Percentiles rank a stretch among this genome's conserved stretches.
phyloP scores from a whole-genome alignment of 2,113 vertebrate species.

The Paramisgurnus dabryanus region DNA sequence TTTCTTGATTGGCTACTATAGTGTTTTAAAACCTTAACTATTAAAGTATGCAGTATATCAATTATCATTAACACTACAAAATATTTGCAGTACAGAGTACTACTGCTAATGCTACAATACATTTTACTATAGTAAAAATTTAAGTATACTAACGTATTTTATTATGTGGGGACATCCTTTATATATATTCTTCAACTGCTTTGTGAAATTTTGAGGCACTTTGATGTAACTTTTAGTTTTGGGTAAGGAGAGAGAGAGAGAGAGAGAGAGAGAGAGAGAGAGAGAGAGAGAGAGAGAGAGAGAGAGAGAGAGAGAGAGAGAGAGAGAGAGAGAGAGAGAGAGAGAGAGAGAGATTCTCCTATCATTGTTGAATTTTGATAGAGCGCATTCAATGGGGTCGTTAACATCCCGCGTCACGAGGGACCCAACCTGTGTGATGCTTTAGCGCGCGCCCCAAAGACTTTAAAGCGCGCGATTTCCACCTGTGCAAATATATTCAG shows the following conservation, averaged over 20 bases:
- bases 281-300: neutral
- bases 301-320: conserved; percentile 11
- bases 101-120: too few relatives aligned
- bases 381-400: conserved; percentile 40
- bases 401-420: conserved; percentile 51
- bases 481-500: neutral
- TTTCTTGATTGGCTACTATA: too few relatives aligned
- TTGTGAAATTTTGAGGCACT: neutral
- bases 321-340: neutral
- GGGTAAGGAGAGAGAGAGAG: neutral
- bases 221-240: conserved; percentile 6
- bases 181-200: neutral
- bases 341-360: conserved; percentile 13
- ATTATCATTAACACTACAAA: too few relatives aligned
- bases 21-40: too few relatives aligned
- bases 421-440: conserved; percentile 28
- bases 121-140: too few relatives aligned
- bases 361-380: conserved; percentile 26
- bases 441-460: conserved; percentile 6
- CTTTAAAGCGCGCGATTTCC: neutral
- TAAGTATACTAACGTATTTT: too few relatives aligned
- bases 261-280: conserved; percentile 5
- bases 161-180: neutral
- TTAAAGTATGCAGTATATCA: too few relatives aligned
- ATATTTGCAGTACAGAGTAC: too few relatives aligned